Percentiles rank a stretch among this genome's conserved stretches.
phyloP scores from a whole-genome alignment of 1,140 invertebrate species.

The Drosophila chauvacae region DNA sequence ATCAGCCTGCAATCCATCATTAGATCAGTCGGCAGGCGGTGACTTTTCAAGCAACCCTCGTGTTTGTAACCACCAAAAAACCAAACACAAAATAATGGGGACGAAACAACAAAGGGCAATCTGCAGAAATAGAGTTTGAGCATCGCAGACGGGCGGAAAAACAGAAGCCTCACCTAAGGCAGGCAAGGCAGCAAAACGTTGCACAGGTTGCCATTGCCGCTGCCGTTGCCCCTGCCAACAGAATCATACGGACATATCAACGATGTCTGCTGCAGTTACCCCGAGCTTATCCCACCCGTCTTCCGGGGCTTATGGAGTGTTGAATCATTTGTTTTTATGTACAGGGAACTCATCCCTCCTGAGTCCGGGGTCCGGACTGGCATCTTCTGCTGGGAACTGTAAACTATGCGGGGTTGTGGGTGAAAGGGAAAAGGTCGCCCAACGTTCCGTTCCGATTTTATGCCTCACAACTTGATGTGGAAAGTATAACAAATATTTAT shows the following conservation, averaged over 20 bases:
- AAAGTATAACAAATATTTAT: constrained; percentile 83
- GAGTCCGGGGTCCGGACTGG: neutral
- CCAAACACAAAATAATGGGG: constrained; percentile 34
- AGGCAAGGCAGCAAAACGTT: constrained; percentile 49
- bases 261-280: constrained; percentile 68
- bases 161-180: constrained; percentile 64
- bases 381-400: constrained; percentile 13
- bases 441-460: constrained; percentile 4
- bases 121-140: constrained; percentile 43
- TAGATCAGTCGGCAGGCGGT: constrained; percentile 10
- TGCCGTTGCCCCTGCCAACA: constrained; percentile 19
- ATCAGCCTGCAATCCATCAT: constrained; percentile 47
- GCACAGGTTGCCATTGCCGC: constrained; percentile 65
- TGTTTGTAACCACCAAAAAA: constrained; percentile 70
- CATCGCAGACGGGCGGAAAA: constrained; percentile 45
- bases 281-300: constrained; percentile 19
- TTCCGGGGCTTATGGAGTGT: constrained; percentile 55
- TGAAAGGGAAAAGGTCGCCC: constrained; percentile 27
- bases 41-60: constrained; percentile 54
- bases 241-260: constrained; percentile 51
- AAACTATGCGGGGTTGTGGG: constrained; percentile 62
- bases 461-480: constrained; percentile 50
- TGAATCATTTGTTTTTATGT: constrained; percentile 78
- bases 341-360: constrained; percentile 25
- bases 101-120: constrained; percentile 73